Base-by-base conservation (phyloP, 37 sponge, comb jelly and placozoan species). In the Mnemiopsis leidyi region DNA sequence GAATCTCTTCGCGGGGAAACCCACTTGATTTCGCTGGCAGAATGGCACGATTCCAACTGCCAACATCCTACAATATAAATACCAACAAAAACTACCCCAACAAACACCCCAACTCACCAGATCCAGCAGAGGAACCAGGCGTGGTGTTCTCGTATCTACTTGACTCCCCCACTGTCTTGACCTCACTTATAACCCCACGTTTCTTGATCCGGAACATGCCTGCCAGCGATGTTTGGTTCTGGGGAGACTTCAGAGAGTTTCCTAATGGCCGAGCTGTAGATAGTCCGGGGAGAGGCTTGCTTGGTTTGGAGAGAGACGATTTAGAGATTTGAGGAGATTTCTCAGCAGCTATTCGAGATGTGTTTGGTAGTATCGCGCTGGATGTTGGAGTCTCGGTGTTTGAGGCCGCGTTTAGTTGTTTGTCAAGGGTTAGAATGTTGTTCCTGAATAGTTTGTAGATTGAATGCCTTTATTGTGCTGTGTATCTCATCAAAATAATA, bases 141-240 rank as follows among this genome's bases (percentile, higher is more conserved):
- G 61, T 18, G 13, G 2, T 3, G 36, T 77, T 77, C 36, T 77
- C 79, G 18, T 77, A 77, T 21, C 79, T 31, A 32, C 79, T 77
- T 18, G 79, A 20, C 32, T 31, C 35, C 21, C 79, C 79, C 1
- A 77, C 79, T 1, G 79, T 77, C 35, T 77, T 77, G 1, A 77
- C 79, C 0, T 77, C 79, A 34, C 32, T 13, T 5, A 1, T 3
- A 21, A 69, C 9, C 0, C 79, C 79, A 9, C 79, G 34, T 32
- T 77, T 77, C 79, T 77, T 77, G 26, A 77, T 32, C 36, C 32
- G 26, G 36, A 77, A 77, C 79, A 77, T 5, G 73, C 29, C 23
- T 1, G 79, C 16, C 18, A 77, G 36, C 1, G 79, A 77, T 33
- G 79, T 26, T 20, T 77, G 79, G 9, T 69, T 69, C 21, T 28